phyloP scores from a whole-genome alignment of 2,888 invertebrate genomes.

The Watsonalla binaria region DNA sequence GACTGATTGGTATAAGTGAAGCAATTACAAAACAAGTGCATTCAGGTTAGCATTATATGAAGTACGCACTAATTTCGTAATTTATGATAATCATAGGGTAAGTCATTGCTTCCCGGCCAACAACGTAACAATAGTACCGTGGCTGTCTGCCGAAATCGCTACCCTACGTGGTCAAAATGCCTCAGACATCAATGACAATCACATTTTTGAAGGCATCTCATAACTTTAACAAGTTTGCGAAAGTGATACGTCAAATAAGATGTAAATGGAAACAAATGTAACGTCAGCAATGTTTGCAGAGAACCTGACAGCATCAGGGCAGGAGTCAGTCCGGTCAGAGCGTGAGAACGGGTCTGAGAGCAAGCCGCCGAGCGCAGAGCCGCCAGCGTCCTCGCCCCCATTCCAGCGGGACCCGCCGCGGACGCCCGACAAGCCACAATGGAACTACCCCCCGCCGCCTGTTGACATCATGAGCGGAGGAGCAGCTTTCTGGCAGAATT shows the following conservation, averaged over 20 bases:
- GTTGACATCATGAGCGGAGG: conserved; percentile 90
- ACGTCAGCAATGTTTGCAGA: conserved; percentile 35
- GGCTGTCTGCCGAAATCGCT: too few species aligned
- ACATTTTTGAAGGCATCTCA: too few species aligned
- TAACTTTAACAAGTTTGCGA: too few species aligned
- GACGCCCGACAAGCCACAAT: conserved; percentile 74
- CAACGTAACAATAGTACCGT: too few species aligned
- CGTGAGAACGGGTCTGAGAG: conserved; percentile 71
- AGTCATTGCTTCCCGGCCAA: too few species aligned
- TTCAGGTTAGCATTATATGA: background rate
- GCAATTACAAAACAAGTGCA: conserved; percentile 7
- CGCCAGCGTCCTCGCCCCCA: conserved; percentile 65
- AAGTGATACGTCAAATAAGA: too few species aligned
- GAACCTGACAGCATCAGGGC: conserved; percentile 53
- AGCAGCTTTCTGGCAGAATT: conserved; percentile 94
- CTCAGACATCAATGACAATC: too few species aligned
- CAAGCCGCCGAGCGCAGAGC: conserved; percentile 68
- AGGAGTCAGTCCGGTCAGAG: conserved; percentile 57
- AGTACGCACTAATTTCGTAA: too few species aligned
- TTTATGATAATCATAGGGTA: too few species aligned
- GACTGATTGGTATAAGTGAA: conserved; percentile 27
- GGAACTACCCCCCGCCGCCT: conserved; percentile 74
- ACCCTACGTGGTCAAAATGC: too few species aligned
- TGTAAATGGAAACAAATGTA: too few species aligned
- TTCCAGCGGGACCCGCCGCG: conserved; percentile 69